Evolutionary conservation across 2,113 vertebrate species (phyloP).

Genomic region (Phylloscopus trochilus): DNA sequence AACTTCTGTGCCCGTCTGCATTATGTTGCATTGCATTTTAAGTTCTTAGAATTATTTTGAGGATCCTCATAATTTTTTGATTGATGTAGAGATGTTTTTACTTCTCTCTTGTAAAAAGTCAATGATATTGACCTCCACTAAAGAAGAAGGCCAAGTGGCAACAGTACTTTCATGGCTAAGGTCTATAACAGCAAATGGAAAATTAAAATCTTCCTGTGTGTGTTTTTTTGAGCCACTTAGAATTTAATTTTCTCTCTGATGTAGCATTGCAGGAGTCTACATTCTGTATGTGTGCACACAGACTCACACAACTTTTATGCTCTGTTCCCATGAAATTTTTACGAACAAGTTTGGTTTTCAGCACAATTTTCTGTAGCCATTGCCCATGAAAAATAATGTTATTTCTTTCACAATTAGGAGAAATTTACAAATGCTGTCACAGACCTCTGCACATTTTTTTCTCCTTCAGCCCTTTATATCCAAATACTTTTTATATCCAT

Average conservation of each 20-base stretch:
- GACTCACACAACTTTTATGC: not conserved
- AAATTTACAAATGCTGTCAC: not conserved
- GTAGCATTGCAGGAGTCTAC: not conserved
- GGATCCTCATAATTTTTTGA: not conserved
- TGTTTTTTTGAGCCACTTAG: not conserved
- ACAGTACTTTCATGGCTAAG: not conserved
- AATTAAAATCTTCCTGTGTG: not conserved
- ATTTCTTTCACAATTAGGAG: not conserved
- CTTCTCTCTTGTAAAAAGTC: not conserved
- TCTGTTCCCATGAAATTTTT: not conserved
- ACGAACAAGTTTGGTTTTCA: not conserved
- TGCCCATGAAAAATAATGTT: not conserved
- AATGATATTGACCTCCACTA: not conserved
- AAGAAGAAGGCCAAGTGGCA: not conserved
- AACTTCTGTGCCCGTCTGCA: not conserved
- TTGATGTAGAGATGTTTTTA: not conserved
- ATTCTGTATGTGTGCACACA: not conserved
- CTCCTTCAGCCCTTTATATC: not conserved
- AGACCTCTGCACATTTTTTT: not conserved
- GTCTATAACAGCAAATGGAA: not conserved
- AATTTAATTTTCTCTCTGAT: not conserved
- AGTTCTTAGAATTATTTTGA: not conserved
- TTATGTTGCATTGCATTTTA: not conserved
- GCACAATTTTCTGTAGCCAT: not conserved
- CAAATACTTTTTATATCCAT: not conserved